Evolutionary conservation across 1,140 invertebrate species (phyloP).

Genomic region (Pseudomyrmex sp.): DNA sequence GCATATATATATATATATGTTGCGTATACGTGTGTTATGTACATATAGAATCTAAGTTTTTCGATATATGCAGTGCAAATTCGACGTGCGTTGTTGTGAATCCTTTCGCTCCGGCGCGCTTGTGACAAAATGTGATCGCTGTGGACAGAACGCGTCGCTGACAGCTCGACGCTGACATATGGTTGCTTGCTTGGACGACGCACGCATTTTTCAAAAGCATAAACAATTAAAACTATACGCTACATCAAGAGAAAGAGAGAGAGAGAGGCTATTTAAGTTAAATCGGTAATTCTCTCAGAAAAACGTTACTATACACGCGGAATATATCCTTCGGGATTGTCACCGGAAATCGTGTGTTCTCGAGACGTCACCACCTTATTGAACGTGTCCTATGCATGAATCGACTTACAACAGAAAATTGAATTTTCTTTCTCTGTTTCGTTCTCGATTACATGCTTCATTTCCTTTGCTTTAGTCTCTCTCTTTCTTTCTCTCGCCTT

Average conservation of each 20-base stretch:
- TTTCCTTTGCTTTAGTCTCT: not conserved
- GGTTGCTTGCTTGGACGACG: too few species aligned
- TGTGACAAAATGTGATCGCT: too few species aligned
- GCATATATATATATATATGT: not conserved
- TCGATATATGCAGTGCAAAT: not conserved
- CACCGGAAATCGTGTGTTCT: constrained; percentile 29
- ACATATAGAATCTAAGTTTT: not conserved
- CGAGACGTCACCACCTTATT: not conserved
- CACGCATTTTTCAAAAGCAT: too few species aligned
- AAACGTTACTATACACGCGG: not conserved
- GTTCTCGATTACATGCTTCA: not conserved
- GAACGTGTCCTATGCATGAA: constrained; percentile 8
- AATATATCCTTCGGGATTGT: constrained; percentile 28
- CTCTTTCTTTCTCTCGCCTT: not conserved
- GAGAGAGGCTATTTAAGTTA: constrained; percentile 25
- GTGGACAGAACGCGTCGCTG: too few species aligned
- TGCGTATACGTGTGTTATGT: constrained; percentile 1
- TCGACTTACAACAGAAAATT: constrained; percentile 33
- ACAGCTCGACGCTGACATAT: too few species aligned
- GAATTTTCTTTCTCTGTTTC: constrained; percentile 29
- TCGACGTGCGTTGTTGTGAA: too few species aligned
- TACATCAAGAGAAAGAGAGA: too few species aligned
- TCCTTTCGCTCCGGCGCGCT: too few species aligned
- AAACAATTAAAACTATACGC: too few species aligned
- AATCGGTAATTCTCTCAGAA: not conserved